Evolutionary conservation across 2,797 vertebrate genomes (phyloP), one percentile per base, ranked within the genome.

Genomic region (Parauchenoglanis ngamensis): DNA sequence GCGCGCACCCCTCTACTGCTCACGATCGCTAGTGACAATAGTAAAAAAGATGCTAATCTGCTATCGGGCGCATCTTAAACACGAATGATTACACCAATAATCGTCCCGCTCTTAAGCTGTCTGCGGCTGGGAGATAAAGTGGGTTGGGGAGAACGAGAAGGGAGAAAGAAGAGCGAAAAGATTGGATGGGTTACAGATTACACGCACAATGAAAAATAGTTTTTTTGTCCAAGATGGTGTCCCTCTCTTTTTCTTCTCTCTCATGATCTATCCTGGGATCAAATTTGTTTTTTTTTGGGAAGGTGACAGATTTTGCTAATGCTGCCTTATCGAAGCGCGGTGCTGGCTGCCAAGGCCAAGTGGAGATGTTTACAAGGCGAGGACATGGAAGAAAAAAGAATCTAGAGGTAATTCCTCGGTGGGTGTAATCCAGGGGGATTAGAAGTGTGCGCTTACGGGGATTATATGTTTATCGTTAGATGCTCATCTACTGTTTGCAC

Each of bases 11-110:
- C 28, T 93, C 12, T 49, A 12, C 89, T 80, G 68, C 88, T 63
- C 87, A 93, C n/a, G 86, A 87, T 82, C 82, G 65, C 23, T 35
- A 63, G 72, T 61, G 87, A 78, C 28, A 57, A 78, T 19, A 78
- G 52, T 63, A n/a, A 61, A 59, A 70, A 93, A 94, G 94, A 95
- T 94, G 93, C 94, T 95, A 94, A 94, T 92, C 86, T 94, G 89
- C 90, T 95, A 96, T 96, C 95, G 93, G 40, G 92, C 93, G 94
- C 91, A 95, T 96, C 94, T 94, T 92, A 95, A 94, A 95, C 91
- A 93, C 91, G 91, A 94, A 95, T 89, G 95, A 95, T 95, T 95
- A 94, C 93, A 94, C 92, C 88, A 88, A 94, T 95, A 95, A 95
- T 94, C 92, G 93, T 92, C 90, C 92, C 89, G 93, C 89, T 92